Base-by-base conservation (phyloP, 2,888 invertebrate species). In the Cryptocephalus moraei region DNA sequence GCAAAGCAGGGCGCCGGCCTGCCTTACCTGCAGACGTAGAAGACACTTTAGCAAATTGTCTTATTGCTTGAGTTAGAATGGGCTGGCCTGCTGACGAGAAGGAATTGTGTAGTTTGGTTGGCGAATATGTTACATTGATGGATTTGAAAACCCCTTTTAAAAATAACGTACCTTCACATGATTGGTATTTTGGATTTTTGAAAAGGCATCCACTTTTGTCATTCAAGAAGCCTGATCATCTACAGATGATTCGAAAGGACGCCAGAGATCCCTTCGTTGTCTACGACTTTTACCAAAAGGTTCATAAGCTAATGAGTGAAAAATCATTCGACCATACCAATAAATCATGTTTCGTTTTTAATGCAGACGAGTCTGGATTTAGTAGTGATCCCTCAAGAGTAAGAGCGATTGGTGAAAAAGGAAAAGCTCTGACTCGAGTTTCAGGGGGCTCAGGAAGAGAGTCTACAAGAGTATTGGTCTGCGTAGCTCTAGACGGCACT, bases 391-490 rank as follows among this genome's bases (percentile, higher is more conserved):
- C 40, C 34, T 43, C 34, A 8, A 43, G 39, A 44, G 44, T 39
- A 14, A 11, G 44, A 14, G 44, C 44, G 13, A 44, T 44, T 14
- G 44, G 38, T 13, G 44, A 44, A 9, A 44, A 44, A 22, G 44
- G 52, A 8, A 56, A 54, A 14, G n/a, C n/a, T n/a, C n/a, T n/a
- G n/a, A n/a, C n/a, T n/a, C n/a, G n/a, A n/a, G n/a, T n/a, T n/a
- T n/a, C n/a, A n/a, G n/a, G n/a, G n/a, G n/a, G n/a, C n/a, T n/a
- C n/a, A n/a, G n/a, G n/a, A n/a, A n/a, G n/a, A n/a, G n/a, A n/a
- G n/a, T n/a, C n/a, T n/a, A n/a, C n/a, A n/a, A n/a, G n/a, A n/a
- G 60, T 63, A 6, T 46, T 61, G 36, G 58, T 56, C 8, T 55
- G 54, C 41, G 48, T 58, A 33, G 44, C 56, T 31, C 56, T 56